These are phyloP conservation scores for Vipera latastei DNA, from an alignment of 2,797 vertebrate genomes.

Conservation along the genomic window DNA sequence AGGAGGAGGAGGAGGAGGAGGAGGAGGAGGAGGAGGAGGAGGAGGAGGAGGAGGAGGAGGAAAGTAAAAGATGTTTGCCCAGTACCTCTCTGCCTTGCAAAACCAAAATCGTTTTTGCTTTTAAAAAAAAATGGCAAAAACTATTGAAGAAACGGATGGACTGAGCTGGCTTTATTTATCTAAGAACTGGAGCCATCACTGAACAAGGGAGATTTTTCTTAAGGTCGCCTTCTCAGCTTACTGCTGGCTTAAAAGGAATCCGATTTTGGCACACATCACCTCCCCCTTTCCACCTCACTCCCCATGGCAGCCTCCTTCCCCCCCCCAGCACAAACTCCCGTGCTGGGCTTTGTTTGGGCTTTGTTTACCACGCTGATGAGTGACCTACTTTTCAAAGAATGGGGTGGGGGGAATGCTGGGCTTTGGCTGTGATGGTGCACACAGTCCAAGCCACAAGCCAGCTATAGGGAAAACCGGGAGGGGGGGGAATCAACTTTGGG, in stretches of 20 bases:
- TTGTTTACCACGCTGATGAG: neutral
- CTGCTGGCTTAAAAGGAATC: neutral
- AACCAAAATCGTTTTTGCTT: neutral
- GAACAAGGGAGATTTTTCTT: neutral
- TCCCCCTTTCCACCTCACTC: neutral
- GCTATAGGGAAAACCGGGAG: no score
- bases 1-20: neutral
- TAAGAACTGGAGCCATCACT: neutral
- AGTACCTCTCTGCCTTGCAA: neutral
- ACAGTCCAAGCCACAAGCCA: neutral
- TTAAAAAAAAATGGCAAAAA: neutral
- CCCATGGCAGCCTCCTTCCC: neutral
- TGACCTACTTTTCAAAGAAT: conserved; percentile 27
- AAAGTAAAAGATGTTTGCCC: neutral
- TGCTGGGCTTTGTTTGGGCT: conserved; percentile 7
- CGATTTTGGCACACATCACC: neutral
- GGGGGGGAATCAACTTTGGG: no score
- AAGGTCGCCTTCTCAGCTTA: no score
- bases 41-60: neutral
- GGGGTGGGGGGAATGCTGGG: no score
- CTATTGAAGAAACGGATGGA: neutral
- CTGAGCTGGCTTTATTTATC: neutral
- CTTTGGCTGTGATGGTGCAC: no score
- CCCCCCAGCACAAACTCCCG: neutral
- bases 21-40: neutral